A percentile compares a stretch with the other conserved stretches of the same genome.
phyloP scores from a whole-genome alignment of 30 jellyfish, hydroid and myxozoan species.

The Hydractinia symbiolongicarpus region DNA sequence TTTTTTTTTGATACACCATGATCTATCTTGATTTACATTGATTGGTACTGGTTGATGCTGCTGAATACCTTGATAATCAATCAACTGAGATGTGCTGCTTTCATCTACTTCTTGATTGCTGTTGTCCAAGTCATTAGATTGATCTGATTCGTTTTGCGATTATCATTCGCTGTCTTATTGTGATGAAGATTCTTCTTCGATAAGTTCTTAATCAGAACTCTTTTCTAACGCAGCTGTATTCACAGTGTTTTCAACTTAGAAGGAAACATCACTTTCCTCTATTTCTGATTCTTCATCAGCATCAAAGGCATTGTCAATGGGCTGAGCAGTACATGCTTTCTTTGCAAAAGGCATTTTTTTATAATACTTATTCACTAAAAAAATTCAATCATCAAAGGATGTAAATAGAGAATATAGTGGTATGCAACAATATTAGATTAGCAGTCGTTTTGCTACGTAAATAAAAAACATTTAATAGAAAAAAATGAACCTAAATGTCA shows the following conservation, averaged over 20 bases:
- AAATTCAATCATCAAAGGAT: background rate
- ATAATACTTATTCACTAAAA: slow-evolving; percentile 6
- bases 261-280: background rate
- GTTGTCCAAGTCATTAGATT: background rate
- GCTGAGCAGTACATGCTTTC: background rate
- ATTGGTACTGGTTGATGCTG: background rate
- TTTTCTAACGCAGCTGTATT: background rate
- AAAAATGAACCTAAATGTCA: background rate
- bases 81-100: background rate
- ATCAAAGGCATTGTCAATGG: slow-evolving; percentile 3
- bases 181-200: background rate
- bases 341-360: background rate
- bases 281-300: background rate
- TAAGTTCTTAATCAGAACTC: background rate
- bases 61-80: background rate
- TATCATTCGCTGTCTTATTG: background rate
- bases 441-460: background rate
- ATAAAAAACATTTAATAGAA: background rate
- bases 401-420: background rate
- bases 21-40: background rate
- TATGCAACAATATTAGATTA: background rate
- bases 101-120: background rate
- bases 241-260: background rate
- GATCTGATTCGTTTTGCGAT: background rate
- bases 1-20: no score